phyloP scores from a whole-genome alignment of 2,113 vertebrate species.

The Fulmarus glacialis region DNA sequence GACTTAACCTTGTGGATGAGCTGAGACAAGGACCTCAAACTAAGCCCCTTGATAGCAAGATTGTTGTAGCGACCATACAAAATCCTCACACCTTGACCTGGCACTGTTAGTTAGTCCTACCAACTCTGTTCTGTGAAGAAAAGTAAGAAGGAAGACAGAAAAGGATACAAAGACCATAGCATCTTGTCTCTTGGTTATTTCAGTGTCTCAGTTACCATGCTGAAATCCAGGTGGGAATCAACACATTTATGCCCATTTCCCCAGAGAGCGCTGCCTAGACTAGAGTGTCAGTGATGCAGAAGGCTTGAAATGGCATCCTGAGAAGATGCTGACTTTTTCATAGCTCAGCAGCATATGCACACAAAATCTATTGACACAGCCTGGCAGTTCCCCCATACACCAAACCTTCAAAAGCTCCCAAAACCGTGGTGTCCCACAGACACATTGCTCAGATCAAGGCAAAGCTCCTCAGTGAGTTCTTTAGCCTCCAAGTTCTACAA shows the following conservation, averaged over 20 bases:
- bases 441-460: background rate
- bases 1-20: background rate
- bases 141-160: background rate
- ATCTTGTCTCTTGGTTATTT: background rate
- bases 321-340: background rate
- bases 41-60: background rate
- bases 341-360: background rate
- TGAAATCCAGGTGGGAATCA: background rate
- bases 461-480: background rate
- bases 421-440: background rate
- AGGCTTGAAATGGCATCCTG: background rate
- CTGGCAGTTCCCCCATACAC: background rate
- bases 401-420: background rate
- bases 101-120: background rate
- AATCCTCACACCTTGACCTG: background rate
- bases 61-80: background rate
- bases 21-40: background rate
- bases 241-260: background rate
- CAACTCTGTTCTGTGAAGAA: background rate
- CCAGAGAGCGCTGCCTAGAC: background rate
- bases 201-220: background rate
- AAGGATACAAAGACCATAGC: background rate
- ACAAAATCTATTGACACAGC: background rate
- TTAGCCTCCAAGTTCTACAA: background rate
- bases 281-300: background rate